These are phyloP conservation scores for Scytalopus superciliaris DNA, from an alignment of 2,113 vertebrate species.

Conservation along the genomic window DNA sequence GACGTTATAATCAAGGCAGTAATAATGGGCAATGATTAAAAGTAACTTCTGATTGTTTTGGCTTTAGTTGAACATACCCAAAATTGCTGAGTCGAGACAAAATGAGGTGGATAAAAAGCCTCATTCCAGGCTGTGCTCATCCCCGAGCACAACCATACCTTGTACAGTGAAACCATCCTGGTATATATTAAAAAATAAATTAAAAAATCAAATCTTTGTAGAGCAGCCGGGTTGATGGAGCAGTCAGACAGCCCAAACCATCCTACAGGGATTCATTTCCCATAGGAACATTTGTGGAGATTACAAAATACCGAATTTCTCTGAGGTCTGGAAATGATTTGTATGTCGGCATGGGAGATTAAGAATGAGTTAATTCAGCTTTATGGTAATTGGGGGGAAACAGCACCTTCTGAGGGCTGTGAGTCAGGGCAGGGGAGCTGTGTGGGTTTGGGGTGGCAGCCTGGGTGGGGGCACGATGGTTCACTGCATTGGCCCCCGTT, in stretches of 20 bases:
- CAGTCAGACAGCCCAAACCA: background rate
- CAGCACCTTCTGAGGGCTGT: background rate
- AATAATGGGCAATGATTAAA: constrained; percentile 53
- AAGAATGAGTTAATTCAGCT: constrained; percentile 25
- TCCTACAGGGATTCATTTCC: background rate
- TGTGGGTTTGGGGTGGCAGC: background rate
- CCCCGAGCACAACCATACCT: background rate
- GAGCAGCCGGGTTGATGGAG: background rate
- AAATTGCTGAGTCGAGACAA: constrained; percentile 51
- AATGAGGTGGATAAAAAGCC: background rate
- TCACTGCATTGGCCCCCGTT: background rate
- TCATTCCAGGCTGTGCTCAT: background rate
- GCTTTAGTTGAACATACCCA: constrained; percentile 20
- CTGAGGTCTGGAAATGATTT: constrained; percentile 48
- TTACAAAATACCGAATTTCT: background rate
- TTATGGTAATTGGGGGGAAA: constrained; percentile 43
- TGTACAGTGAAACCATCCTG: background rate
- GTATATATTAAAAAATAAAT: background rate
- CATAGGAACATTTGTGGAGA: background rate
- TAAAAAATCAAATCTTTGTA: background rate
- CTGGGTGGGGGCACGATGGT: rapidly evolving
- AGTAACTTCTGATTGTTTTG: constrained; percentile 65
- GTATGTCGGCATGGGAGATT: background rate
- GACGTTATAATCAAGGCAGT: constrained; percentile 43
- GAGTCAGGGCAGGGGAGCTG: constrained; percentile 28